Base-by-base conservation (phyloP, 2,888 invertebrate species). In the Quadroppia sp. region DNA sequence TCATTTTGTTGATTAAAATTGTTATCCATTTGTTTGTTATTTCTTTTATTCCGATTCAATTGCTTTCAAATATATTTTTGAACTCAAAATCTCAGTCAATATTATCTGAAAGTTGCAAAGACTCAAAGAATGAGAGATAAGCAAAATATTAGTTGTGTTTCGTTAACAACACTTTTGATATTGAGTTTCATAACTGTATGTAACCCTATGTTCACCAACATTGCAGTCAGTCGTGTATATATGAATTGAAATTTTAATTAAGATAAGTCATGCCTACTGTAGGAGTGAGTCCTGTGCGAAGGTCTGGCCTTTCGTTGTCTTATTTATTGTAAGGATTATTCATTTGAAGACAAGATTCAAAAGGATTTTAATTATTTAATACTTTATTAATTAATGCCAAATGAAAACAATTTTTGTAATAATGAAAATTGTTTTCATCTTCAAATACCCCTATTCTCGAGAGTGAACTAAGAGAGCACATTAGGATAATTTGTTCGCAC, bases 381-480 rank as follows among this genome's bases (percentile, higher is more conserved):
- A 50, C 6, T 23, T 53, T 53, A 25, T 53, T 23, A 53, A 53
- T 53, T 13, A 53, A 53, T 53, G 25, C 25, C 25, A 53, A 53
- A 53, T 53, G 53, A 53, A 25, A 25, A 25, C 50, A 23, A 25
- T 25, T 25, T 53, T 53, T 53, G 23, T 11, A 25, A 25, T 25
- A 53, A 53, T 53, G 53, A 23, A 53, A 53, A 53, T 53, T 25
- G 53, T 53, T 53, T 53, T 53, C 25, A 53, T 53, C 53, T 53
- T 25, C 11, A 53, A 2, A 53, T 53, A n/a, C 25, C 20, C 53
- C 13, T 53, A 53, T 53, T 20, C 53, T 53, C 53, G 25, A 25
- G 53, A 23, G 53, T 53, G 7, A 3, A n/a, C 50, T 45, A 2
- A 45, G 20, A 50, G 20, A 50, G 23, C 25, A 53, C 53, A 53